Percentiles rank a stretch among this genome's conserved stretches.
phyloP scores from a whole-genome alignment of 2,888 invertebrate species.

The Melitaea athalia region DNA sequence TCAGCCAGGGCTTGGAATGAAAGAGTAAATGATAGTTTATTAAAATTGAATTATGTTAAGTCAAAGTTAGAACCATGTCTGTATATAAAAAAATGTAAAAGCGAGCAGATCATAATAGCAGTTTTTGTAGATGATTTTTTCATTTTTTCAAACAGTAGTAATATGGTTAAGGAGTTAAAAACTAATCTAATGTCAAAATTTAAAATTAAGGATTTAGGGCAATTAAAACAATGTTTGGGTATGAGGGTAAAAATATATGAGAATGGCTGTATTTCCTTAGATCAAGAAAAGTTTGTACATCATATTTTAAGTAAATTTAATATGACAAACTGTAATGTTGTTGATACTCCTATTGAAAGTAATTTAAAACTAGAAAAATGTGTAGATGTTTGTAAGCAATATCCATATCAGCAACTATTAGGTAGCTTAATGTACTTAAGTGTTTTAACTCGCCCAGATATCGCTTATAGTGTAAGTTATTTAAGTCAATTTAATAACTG shows the following conservation, averaged over 20 bases:
- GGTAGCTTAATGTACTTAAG: slow-evolving; percentile 21
- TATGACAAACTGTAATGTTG: slow-evolving; percentile 2
- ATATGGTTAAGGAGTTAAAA: slow-evolving; percentile 7
- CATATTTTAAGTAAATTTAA: slow-evolving; percentile 14
- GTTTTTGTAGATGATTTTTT: slow-evolving; percentile 38
- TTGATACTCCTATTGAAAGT: slow-evolving; percentile 17
- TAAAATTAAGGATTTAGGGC: slow-evolving; percentile 22
- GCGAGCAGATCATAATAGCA: slow-evolving; percentile 24
- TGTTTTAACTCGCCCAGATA: slow-evolving; percentile 16
- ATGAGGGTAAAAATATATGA: slow-evolving; percentile 13
- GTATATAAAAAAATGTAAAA: slow-evolving; percentile 33
- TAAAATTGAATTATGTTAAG: not conserved
- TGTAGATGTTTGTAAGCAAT: not conserved
- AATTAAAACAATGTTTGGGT: slow-evolving; percentile 18
- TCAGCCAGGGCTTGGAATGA: no score
- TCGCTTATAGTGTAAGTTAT: slow-evolving; percentile 23
- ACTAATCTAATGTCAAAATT: slow-evolving; percentile 7
- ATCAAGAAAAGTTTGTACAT: slow-evolving; percentile 11
- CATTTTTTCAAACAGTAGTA: slow-evolving; percentile 22
- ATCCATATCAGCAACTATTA: slow-evolving; percentile 14
- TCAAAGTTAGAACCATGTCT: slow-evolving; percentile 13
- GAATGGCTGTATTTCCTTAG: slow-evolving; percentile 15
- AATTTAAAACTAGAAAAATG: slow-evolving; percentile 22
- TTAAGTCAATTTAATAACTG: slow-evolving; percentile 39
- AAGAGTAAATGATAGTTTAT: no score